These are phyloP conservation scores for Pteria penguin DNA, from an alignment of 2,888 invertebrate species.

Conservation along the genomic window DNA sequence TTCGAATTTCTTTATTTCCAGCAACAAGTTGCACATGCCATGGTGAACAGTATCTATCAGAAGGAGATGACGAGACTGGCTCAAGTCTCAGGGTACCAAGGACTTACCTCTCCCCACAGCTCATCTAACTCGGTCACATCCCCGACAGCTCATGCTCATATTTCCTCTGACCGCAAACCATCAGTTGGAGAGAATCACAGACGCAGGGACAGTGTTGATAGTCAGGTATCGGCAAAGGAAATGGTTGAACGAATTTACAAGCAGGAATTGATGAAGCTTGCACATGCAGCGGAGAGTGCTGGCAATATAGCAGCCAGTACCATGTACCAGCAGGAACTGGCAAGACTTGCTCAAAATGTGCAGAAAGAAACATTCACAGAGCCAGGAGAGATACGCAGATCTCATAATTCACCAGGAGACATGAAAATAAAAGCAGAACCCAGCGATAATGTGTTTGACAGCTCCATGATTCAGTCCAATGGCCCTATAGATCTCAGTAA, in stretches of 20 bases:
- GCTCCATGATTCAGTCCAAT: slow-evolving; percentile 50
- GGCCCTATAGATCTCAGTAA: slow-evolving; percentile 75
- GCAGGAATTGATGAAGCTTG: slow-evolving; percentile 92
- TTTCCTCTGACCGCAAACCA: slow-evolving; percentile 31
- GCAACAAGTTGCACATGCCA: slow-evolving; percentile 74
- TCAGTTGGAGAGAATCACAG: slow-evolving; percentile 43
- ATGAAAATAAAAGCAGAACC: slow-evolving; percentile 67
- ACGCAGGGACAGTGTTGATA: slow-evolving; percentile 48
- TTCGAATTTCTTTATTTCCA: slow-evolving; percentile 48
- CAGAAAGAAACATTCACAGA: slow-evolving; percentile 85
- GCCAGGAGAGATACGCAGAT: slow-evolving; percentile 55
- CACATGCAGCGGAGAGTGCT: slow-evolving; percentile 82
- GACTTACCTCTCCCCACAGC: slow-evolving; percentile 22
- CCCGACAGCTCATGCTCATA: slow-evolving; percentile 11
- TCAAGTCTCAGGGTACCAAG: slow-evolving; percentile 79
- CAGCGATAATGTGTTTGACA: slow-evolving; percentile 67
- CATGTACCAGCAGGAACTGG: slow-evolving; percentile 95
- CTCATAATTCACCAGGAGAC: slow-evolving; percentile 51
- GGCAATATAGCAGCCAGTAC: slow-evolving; percentile 82
- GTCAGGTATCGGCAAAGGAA: slow-evolving; percentile 86
- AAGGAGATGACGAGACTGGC: slow-evolving; percentile 93
- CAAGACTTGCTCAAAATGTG: slow-evolving; percentile 86
- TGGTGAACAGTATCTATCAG: slow-evolving; percentile 77
- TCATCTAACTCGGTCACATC: slow-evolving; percentile 22
- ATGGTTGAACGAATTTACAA: slow-evolving; percentile 78